These are phyloP conservation scores for Oscheius sp. DNA, from an alignment of 2,888 invertebrate genomes.

Conservation along the genomic window DNA sequence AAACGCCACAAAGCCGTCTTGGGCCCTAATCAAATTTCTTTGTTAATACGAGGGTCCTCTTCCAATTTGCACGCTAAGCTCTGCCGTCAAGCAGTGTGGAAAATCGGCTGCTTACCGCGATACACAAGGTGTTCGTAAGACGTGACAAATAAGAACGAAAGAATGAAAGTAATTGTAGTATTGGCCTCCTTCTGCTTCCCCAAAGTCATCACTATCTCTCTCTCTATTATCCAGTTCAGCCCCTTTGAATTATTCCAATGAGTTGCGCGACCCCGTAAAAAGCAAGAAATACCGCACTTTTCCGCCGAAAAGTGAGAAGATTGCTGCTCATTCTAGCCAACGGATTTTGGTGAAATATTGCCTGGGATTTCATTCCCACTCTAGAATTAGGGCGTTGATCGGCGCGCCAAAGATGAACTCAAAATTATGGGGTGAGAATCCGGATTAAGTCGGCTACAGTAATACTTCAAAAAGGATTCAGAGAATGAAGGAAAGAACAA, in stretches of 20 bases:
- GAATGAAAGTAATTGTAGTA: background rate
- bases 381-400: background rate
- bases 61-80: constrained; percentile 31
- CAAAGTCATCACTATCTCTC: no score
- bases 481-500: background rate
- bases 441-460: background rate
- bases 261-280: background rate
- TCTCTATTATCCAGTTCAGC: constrained; percentile 14
- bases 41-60: constrained; percentile 33
- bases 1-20: constrained; percentile 32
- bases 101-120: constrained; percentile 7
- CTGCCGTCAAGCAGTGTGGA: constrained; percentile 21
- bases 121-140: background rate
- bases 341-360: constrained; percentile 15
- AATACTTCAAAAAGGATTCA: background rate
- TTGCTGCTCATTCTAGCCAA: constrained; percentile 1
- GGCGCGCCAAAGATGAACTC: background rate
- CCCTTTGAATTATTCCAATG: constrained; percentile 17
- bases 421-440: background rate
- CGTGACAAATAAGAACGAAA: no score
- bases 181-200: no score
- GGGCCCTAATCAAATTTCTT: constrained; percentile 32
- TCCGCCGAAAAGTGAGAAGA: background rate
- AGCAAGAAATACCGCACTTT: constrained; percentile 2
- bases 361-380: background rate